These are phyloP conservation scores for Malthinus flaveolus DNA, from an alignment of 2,888 invertebrate species.

Conservation along the genomic window DNA sequence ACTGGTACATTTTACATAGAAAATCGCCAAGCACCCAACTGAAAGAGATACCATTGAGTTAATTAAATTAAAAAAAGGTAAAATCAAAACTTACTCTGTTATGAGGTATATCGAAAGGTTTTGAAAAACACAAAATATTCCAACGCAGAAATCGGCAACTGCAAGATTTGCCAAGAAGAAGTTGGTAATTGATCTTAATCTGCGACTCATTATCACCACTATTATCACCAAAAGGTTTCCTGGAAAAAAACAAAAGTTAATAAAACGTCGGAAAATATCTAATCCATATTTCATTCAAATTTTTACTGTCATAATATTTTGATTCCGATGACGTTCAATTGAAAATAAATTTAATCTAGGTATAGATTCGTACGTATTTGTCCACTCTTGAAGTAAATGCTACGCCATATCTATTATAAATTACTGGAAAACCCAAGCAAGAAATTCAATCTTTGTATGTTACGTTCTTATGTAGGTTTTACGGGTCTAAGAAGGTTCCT, in stretches of 20 bases:
- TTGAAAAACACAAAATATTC: conserved; percentile 89
- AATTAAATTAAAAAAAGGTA: background rate
- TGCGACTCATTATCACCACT: conserved; percentile 79
- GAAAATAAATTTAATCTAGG: too few species aligned
- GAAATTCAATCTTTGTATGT: too few species aligned
- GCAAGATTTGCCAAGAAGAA: conserved; percentile 91
- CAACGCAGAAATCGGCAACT: conserved; percentile 89
- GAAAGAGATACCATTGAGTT: conserved; percentile 46
- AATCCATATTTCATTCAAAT: too few species aligned
- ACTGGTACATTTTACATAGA: conserved; percentile 90
- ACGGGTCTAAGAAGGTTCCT: too few species aligned
- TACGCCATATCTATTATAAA: too few species aligned
- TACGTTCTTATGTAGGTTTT: too few species aligned
- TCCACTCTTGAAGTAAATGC: too few species aligned
- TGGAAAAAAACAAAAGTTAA: conserved; percentile 61
- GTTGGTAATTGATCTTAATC: conserved; percentile 86
- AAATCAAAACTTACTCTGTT: conserved; percentile 69
- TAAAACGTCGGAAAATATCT: too few species aligned
- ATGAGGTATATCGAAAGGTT: conserved; percentile 82
- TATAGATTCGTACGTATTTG: too few species aligned
- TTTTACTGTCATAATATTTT: too few species aligned
- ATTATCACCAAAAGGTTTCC: conserved; percentile 86
- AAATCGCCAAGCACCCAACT: conserved; percentile 85
- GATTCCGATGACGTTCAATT: too few species aligned
- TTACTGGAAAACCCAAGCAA: too few species aligned